Evolutionary conservation across 2,888 invertebrate genomes (phyloP), one percentile per base, ranked within the genome.

Genomic region (Ennomos fuscantarius): DNA sequence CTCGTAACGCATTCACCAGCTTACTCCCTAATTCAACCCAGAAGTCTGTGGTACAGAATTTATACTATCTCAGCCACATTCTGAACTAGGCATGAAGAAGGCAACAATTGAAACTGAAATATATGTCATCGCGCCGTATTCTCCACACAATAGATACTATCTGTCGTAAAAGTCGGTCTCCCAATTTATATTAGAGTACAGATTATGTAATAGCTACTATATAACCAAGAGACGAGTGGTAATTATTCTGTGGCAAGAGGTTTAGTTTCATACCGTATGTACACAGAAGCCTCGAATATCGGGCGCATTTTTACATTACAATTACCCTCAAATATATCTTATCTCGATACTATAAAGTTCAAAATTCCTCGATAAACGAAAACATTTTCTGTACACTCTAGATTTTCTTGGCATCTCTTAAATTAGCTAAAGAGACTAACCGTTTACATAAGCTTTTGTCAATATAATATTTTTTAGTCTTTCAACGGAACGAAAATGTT

Each of bases 341-440:
- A 59, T 45, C 0, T n/a, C 0, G 0, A 1, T 0, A 1, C 1
- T 2, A 31, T 53, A 66, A 53, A 39, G 65, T 63, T 46, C 5
- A n/a, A 64, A 67, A 63, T 70, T 9, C 51, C 44, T 10, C 59
- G 43, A 10, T 39, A n/a, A n/a, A n/a, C 10, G 8, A 48, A 8
- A 49, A 58, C 50, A 64, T 64, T 64, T 65, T 56, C 52, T 48
- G 46, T 66, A 34, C 59, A 69, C 63, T 62, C 62, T 71, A 70
- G 71, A 74, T 68, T 70, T 68, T 65, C 66, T 63, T 55, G 39
- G 58, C 59, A 24, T 54, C 69, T 65, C 70, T 73, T 76, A 70
- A 70, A 69, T 72, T 62, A 66, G 59, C 60, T 62, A 62, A 66
- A 62, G 66, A 66, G 64, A 61, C 64, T 64, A 64, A 60, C 66